Evolutionary conservation across 2,797 vertebrate genomes (phyloP).

Genomic region (Limosa lapponica): DNA sequence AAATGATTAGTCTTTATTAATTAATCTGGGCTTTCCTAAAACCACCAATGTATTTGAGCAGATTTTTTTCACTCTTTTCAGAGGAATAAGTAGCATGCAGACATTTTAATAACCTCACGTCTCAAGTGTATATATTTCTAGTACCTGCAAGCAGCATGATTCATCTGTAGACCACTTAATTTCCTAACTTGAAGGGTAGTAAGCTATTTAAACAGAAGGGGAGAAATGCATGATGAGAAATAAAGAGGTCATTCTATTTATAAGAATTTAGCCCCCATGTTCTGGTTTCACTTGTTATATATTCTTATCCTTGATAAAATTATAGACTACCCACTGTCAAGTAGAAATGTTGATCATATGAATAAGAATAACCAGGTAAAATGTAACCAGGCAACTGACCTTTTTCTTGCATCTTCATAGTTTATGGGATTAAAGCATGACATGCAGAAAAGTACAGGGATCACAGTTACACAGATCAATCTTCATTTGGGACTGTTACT

Average conservation of each 20-base stretch:
- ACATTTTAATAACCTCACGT: constrained; percentile 47
- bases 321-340: not conserved
- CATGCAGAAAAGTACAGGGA: constrained; percentile 7
- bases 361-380: constrained; percentile 31
- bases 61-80: constrained; percentile 21
- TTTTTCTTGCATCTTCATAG: constrained; percentile 6
- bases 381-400: not conserved
- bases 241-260: constrained; percentile 35
- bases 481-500: constrained; percentile 55
- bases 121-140: constrained; percentile 19
- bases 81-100: constrained; percentile 12
- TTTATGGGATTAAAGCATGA: constrained; percentile 23
- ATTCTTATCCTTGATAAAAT: constrained; percentile 11
- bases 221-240: not conserved
- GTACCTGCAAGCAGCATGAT: not conserved
- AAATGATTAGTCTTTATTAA: constrained; percentile 33
- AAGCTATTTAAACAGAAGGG: constrained; percentile 29
- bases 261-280: not conserved
- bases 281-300: not conserved
- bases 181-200: constrained; percentile 16
- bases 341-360: not conserved
- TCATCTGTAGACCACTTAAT: constrained; percentile 12
- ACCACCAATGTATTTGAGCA: not conserved
- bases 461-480: constrained; percentile 22
- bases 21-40: constrained; percentile 45